phyloP scores from a whole-genome alignment of 2,797 vertebrate species.

The Aldrovandia affinis region DNA sequence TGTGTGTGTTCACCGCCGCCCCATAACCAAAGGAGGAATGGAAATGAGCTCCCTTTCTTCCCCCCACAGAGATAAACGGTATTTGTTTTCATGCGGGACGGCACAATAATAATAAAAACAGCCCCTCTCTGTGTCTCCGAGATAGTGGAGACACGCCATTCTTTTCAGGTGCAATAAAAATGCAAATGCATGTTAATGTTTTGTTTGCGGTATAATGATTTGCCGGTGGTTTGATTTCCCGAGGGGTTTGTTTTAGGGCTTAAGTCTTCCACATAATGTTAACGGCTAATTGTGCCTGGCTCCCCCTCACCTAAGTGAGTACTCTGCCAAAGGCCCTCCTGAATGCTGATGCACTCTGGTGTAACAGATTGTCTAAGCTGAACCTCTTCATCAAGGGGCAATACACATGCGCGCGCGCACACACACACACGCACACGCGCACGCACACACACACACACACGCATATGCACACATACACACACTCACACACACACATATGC shows the following conservation, averaged over 20 bases:
- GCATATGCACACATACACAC: background rate
- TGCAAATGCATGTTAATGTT: conserved; percentile 96
- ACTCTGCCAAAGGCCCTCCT: conserved; percentile 58
- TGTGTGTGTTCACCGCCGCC: no score
- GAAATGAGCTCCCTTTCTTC: conserved; percentile 51
- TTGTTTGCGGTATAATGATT: conserved; percentile 93
- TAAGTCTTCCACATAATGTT: conserved; percentile 87
- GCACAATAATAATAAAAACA: conserved; percentile 67
- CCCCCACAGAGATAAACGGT: conserved; percentile 54
- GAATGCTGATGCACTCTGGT: conserved; percentile 80
- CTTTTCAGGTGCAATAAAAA: conserved; percentile 97
- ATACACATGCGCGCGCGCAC: background rate
- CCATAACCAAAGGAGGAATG: conserved; percentile 42
- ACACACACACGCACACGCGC: conserved; percentile 21
- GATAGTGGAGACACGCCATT: conserved; percentile 74
- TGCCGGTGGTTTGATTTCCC: conserved; percentile 93
- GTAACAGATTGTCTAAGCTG: conserved; percentile 66
- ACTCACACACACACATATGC: conserved; percentile 22
- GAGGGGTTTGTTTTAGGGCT: conserved; percentile 80
- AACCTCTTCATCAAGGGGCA: conserved; percentile 70
- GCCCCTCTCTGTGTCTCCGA: conserved; percentile 60
- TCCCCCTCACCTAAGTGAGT: conserved; percentile 69
- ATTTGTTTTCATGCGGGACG: conserved; percentile 62
- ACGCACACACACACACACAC: background rate
- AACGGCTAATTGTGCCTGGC: conserved; percentile 80